A percentile compares a stretch with the other conserved stretches of the same genome.
Evolutionary conservation across 2,797 vertebrate genomes (phyloP).

Genomic region (Sebastes minor): DNA sequence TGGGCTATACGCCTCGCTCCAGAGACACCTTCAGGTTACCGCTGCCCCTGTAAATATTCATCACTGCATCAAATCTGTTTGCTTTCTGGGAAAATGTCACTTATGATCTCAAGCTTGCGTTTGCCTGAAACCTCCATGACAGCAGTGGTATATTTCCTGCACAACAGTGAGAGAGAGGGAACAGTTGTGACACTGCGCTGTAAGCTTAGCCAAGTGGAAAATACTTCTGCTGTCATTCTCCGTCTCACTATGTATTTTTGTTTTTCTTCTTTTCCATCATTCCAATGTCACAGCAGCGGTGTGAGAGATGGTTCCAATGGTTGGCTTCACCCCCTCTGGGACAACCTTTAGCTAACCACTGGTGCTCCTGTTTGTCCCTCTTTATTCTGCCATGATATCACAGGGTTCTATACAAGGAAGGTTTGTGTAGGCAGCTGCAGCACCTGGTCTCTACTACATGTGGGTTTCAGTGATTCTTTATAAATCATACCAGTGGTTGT

Average conservation of each 20-base stretch:
- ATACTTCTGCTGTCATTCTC: slow-evolving; percentile 33
- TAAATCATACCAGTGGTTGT: not conserved
- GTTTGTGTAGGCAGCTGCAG: not conserved
- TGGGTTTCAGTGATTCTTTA: not conserved
- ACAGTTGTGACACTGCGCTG: not conserved
- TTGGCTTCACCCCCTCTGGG: slow-evolving; percentile 4
- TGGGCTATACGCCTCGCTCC: not conserved
- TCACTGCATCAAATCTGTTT: not conserved
- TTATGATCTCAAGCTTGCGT: slow-evolving; percentile 16
- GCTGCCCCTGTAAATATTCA: slow-evolving; percentile 21
- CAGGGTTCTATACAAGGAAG: not conserved
- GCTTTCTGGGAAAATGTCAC: slow-evolving; percentile 26
- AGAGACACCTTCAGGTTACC: not conserved
- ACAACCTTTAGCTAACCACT: not conserved
- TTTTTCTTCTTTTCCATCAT: not conserved
- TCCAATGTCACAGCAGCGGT: not conserved
- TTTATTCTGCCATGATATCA: not conserved
- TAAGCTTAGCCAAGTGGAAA: slow-evolving; percentile 13
- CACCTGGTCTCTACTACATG: not conserved
- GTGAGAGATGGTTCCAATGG: not conserved
- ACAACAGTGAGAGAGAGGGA: not conserved
- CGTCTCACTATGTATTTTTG: not conserved
- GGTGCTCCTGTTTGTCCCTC: not conserved
- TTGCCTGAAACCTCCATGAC: slow-evolving; percentile 21
- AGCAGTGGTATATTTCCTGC: slow-evolving; percentile 9